Evolutionary conservation across 2,888 invertebrate genomes (phyloP), one percentile per base, ranked within the genome.

Genomic region (Sminthurides aquaticus): DNA sequence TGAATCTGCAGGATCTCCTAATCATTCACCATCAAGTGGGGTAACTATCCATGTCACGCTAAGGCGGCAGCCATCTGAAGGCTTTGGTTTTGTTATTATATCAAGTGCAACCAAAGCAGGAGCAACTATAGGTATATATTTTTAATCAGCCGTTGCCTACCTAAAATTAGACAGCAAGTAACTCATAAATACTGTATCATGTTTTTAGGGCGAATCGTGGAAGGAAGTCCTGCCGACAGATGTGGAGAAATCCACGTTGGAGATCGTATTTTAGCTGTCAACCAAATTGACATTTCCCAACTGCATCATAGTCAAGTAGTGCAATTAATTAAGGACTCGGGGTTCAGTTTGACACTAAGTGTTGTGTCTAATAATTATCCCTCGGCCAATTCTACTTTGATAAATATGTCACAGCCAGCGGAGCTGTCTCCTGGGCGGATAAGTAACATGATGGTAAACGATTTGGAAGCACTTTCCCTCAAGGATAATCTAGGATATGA

Each of bases 81-180:
- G 98, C 2, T 99, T 99, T 79, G 99, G 99, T 15, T 99, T 99
- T 80, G 97, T 98, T 57, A 96, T 99, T 74, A 97, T 98, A 75
- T 96, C 97, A 0, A 93, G 93, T 3, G 90, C 93, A 2, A 92
- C 91, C 74, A 89, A 89, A 79, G 87, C 88, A 69, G 89, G 90
- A 28, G 89, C 89, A 1, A 92, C 92, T 26, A 94, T 95, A 73
- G 94, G 94, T 86, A 78, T 77, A 77, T 76, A 57, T 5, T 5
- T 34, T 58, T 58, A 34, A 20, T 11, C 22, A 58, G 29, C 5
- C 5, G 5, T 15, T 20, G 52, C n/a, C n/a, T n/a, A n/a, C n/a
- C n/a, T n/a, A n/a, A n/a, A n/a, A n/a, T n/a, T n/a, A n/a, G n/a
- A n/a, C n/a, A n/a, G n/a, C 43, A 34, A 34, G 43, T 34, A 5